Conservation (phyloP, 2,888 invertebrate genomes). For the Melangyna quadrimaculata region DNA sequence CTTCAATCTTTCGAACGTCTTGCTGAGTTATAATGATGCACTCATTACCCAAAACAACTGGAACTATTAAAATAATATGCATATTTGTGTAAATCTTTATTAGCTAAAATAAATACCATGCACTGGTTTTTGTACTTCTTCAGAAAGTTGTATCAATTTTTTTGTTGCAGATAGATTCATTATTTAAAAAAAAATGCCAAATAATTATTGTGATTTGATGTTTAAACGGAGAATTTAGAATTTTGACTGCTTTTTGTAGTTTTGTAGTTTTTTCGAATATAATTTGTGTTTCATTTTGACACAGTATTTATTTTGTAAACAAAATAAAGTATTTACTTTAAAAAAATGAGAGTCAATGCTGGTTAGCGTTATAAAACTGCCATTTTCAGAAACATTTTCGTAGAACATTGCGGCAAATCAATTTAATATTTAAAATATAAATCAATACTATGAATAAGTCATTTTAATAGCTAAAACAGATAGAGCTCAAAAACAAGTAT, state of each 20-base stretch:
- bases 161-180: constrained; percentile 52
- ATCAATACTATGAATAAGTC: too few relatives aligned
- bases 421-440: too few relatives aligned
- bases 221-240: constrained; percentile 7
- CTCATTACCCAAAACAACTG: constrained; percentile 76
- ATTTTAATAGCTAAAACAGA: too few relatives aligned
- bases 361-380: too few relatives aligned
- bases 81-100: background rate
- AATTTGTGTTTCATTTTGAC: background rate
- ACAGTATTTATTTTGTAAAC: background rate
- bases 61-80: constrained; percentile 73
- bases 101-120: constrained; percentile 73
- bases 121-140: constrained; percentile 75
- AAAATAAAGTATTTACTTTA: too few relatives aligned
- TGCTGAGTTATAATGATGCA: constrained; percentile 76
- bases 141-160: constrained; percentile 75
- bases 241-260: background rate
- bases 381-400: too few relatives aligned
- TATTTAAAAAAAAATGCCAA: background rate
- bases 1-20: constrained; percentile 77
- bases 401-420: too few relatives aligned
- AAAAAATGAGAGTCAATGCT: too few relatives aligned
- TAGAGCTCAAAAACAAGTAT: too few relatives aligned
- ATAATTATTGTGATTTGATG: background rate
- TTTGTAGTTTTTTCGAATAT: background rate